These are phyloP conservation scores for Hylyphantes graminicola DNA, from an alignment of 1,140 invertebrate species.

Conservation along the genomic window DNA sequence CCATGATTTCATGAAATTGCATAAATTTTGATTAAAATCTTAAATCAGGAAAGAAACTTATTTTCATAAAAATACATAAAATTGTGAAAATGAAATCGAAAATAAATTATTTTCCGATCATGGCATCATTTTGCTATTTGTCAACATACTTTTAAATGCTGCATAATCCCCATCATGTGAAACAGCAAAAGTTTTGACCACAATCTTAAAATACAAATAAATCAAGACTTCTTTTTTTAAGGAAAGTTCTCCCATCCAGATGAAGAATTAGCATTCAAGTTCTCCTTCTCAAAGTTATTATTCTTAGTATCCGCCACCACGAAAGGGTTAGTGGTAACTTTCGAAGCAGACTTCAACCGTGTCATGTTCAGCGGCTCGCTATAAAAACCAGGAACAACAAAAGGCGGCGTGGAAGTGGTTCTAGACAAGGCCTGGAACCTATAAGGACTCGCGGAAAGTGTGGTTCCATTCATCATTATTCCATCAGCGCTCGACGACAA, in stretches of 20 bases:
- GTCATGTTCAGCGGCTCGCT: constrained; percentile 8
- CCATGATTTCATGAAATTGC: too few relatives aligned
- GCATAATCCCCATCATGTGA: too few relatives aligned
- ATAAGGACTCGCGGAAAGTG: not conserved
- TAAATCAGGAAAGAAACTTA: too few relatives aligned
- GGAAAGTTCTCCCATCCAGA: constrained; percentile 51
- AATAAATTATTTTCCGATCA: too few relatives aligned
- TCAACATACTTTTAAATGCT: too few relatives aligned
- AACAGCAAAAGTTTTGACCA: too few relatives aligned
- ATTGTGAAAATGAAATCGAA: too few relatives aligned
- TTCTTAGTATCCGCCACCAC: constrained; percentile 38
- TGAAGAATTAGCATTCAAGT: not conserved
- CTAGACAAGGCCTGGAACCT: constrained; percentile 23
- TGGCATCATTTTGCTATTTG: too few relatives aligned
- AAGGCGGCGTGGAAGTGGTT: constrained; percentile 44
- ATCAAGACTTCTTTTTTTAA: not conserved
- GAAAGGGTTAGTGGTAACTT: constrained; percentile 54
- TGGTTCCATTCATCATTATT: not conserved
- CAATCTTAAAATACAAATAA: not conserved
- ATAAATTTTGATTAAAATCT: too few relatives aligned
- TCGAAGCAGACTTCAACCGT: constrained; percentile 38
- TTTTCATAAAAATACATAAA: too few relatives aligned
- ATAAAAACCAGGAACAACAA: constrained; percentile 7
- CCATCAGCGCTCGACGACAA: constrained; percentile 17
- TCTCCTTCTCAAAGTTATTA: constrained; percentile 25